Evolutionary conservation across 2,888 invertebrate genomes (phyloP), one percentile per base, ranked within the genome.

Genomic region (Trichopria drosophilae): DNA sequence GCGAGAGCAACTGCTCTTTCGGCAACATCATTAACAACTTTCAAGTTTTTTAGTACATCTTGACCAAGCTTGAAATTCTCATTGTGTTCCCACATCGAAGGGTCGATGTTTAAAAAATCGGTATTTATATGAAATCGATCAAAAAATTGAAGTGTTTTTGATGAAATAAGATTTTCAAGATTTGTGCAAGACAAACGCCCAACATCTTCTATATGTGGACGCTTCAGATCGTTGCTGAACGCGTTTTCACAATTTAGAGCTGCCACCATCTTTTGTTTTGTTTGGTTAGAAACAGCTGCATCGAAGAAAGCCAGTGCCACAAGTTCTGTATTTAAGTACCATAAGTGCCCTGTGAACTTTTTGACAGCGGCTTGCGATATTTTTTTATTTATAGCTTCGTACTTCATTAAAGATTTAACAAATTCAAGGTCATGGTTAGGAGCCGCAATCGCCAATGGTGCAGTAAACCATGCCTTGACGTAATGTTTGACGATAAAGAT

Each of bases 21-120:
- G 2, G 52, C 52, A 36, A 19, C 37, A 42, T 52, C 52, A 42
- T 47, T 52, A 4, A 52, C 52, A 9, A 47, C 52, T 42, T 42
- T 47, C 16, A 47, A 42, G 4, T 29, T 42, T 12, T 15, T 37
- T 16, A 47, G 42, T 37, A 19, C 31, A 3, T 47, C 22, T 23
- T 20, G 10, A 37, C 46, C 35, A 13, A 48, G n/a, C 29, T 47
- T 6, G 20, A 42, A 52, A n/a, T 35, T 24, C 1, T n/a, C 23
- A 29, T 52, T 23, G 12, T 28, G 16, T 22, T 46, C 35, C 42
- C 52, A 47, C 10, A n/a, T 3, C 13, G 19, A 10, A 9, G 34
- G 40, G 2, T 39, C 39, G 2, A 10, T 40, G 20, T 24, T 9
- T 6, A 46, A 19, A 32, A 45, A 51, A 24, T 15, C 37, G 32